These are phyloP conservation scores for Spinus pinus DNA, from an alignment of 2,797 vertebrate species.

Conservation along the genomic window DNA sequence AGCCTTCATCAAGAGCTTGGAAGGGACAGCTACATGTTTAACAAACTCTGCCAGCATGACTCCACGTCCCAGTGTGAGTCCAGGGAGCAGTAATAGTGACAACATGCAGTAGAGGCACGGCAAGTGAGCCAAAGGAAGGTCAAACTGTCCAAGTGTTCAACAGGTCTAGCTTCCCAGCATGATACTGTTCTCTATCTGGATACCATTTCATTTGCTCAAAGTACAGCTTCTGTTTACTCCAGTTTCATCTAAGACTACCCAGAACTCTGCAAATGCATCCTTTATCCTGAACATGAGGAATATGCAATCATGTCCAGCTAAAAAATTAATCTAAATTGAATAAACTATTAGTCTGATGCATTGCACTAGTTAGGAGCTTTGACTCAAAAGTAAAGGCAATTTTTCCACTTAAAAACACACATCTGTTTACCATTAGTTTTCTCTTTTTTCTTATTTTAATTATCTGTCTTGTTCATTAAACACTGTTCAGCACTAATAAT, in stretches of 20 bases:
- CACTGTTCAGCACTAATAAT: background rate
- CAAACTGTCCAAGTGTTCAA: background rate
- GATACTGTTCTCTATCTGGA: background rate
- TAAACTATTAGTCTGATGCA: background rate
- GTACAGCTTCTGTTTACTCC: background rate
- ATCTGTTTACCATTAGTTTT: background rate
- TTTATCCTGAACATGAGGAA: background rate
- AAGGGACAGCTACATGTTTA: background rate
- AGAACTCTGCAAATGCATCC: background rate
- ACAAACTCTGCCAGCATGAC: background rate
- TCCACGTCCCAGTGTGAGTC: background rate
- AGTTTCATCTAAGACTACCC: background rate
- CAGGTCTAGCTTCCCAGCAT: background rate
- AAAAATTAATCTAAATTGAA: background rate
- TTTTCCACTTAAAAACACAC: background rate
- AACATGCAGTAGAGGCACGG: accelerated
- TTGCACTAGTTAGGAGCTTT: background rate
- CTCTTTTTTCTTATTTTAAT: background rate
- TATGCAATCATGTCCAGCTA: background rate
- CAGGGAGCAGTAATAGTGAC: background rate
- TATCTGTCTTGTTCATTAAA: background rate
- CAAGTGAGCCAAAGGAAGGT: background rate
- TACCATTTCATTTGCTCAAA: background rate
- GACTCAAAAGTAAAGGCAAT: background rate
- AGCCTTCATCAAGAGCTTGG: background rate